Evolutionary conservation across 92 coral and sea anemone genomes (phyloP).

Genomic region (Actinostola sp.): DNA sequence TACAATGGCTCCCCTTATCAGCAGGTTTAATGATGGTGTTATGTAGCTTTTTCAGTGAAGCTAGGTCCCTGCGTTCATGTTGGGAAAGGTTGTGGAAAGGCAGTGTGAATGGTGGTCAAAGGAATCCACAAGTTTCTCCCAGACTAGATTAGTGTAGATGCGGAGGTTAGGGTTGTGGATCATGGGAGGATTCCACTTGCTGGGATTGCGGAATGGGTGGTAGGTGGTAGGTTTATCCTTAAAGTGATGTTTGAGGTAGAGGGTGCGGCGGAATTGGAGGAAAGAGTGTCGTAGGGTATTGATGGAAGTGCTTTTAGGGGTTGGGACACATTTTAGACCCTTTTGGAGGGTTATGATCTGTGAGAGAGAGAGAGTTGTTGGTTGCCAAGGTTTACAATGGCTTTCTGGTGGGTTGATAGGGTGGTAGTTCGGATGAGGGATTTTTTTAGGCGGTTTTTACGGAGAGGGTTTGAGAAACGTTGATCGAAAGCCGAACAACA

Average conservation of each 20-base stretch:
- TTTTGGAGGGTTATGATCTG: background rate
- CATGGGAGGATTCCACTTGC: background rate
- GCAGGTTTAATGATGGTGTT: background rate
- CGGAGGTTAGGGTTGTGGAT: background rate
- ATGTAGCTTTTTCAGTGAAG: background rate
- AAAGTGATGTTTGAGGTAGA: background rate
- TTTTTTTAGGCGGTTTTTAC: background rate
- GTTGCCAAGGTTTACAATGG: background rate
- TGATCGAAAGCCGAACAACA: too few relatives aligned
- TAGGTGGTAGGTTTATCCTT: background rate
- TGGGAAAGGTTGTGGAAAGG: background rate
- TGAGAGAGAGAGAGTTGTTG: background rate
- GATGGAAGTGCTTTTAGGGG: background rate
- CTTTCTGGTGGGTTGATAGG: background rate
- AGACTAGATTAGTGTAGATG: background rate
- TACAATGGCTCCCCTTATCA: background rate
- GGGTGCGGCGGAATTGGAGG: background rate
- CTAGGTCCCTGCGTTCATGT: background rate
- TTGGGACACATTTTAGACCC: conserved; percentile 35
- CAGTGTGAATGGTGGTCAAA: background rate
- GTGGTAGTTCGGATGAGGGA: background rate
- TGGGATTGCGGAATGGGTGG: background rate
- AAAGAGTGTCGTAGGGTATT: background rate
- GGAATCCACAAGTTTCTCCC: background rate
- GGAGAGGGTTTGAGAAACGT: too few relatives aligned